Percentiles rank a stretch among this genome's conserved stretches.
phyloP scores from a whole-genome alignment of 2,113 vertebrate genomes.

The Platycercus adscitus region DNA sequence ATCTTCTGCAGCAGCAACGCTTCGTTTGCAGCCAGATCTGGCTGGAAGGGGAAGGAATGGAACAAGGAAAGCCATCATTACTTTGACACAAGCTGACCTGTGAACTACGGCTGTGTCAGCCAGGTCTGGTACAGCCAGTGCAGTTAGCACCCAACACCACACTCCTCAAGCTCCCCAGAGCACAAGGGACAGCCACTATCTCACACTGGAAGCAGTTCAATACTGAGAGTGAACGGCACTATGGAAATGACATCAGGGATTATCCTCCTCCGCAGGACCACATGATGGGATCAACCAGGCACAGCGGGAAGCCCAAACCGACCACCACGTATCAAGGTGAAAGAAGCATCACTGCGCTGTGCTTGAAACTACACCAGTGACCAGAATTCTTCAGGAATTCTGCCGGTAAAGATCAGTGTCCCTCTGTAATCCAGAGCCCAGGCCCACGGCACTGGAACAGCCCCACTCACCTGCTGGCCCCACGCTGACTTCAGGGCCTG shows the following conservation, averaged over 20 bases:
- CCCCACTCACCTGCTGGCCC: constrained; percentile 90
- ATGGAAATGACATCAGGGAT: background rate
- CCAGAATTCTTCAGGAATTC: background rate
- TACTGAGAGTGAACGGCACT: accelerated
- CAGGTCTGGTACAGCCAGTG: background rate
- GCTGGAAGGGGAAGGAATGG: constrained; percentile 69
- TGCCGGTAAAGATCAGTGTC: accelerated
- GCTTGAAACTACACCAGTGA: accelerated
- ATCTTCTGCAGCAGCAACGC: constrained; percentile 94
- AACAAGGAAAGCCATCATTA: background rate
- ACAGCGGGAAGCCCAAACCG: background rate
- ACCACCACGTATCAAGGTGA: accelerated
- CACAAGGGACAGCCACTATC: background rate
- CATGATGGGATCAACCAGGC: accelerated
- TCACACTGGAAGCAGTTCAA: background rate
- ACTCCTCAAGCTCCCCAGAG: background rate
- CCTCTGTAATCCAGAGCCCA: accelerated
- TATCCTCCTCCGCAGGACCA: background rate
- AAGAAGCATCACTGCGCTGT: accelerated
- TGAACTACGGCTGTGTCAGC: accelerated
- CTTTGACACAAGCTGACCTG: background rate
- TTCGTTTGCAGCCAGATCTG: constrained; percentile 93
- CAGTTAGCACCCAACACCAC: background rate
- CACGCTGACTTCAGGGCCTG: constrained; percentile 90
- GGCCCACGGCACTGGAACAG: too few relatives aligned